Evolutionary conservation across 2,113 vertebrate species (phyloP), one percentile per base, ranked within the genome.

Genomic region (Protobothrops flavoviridis): DNA sequence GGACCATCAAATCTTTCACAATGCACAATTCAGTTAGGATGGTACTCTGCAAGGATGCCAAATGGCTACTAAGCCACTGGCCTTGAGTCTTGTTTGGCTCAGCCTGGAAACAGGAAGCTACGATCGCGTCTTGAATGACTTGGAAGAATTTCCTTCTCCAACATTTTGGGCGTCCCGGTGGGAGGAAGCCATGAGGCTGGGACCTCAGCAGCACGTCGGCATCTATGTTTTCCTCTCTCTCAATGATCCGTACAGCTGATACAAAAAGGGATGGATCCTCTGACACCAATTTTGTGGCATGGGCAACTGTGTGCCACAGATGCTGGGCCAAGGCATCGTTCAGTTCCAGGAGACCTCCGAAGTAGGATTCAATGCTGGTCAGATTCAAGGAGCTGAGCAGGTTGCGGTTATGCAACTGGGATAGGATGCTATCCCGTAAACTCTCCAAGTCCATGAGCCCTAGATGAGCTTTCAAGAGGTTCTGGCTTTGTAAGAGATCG

Each of bases 211-310:
- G 96, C 52, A 98, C 96, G 43, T 95, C 88, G 0, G 89, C 93
- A 94, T 98, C 98, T 89, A 98, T 97, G 39, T 97, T 96, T 94
- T 99, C 98, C 90, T 99, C 99, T 3, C 99, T 96, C 96, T 99
- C 99, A 0, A 99, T 98, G 69, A 99, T 99, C 81, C 99, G 98
- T 88, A 99, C 96, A 0, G 99, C 98, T 0, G 99, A 99, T 45
- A 99, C 99, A 2, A 99, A 98, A 0, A 98, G 97, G 0, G 98
- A 97, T 0, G 99, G 99, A 95, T 99, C 98, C 89, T 99, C 98
- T 0, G 95, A 97, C 17, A 98, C 98, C 96, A 99, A 96, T 50
- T 87, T 94, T 94, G 98, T 95, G 94, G 98, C 96, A 45, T 97
- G 95, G 94, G 97, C 98, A 96, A 98, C 98, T 0, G 98, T 98